phyloP scores from a whole-genome alignment of 2,113 vertebrate genomes.

The Hemiscyllium ocellatum region DNA sequence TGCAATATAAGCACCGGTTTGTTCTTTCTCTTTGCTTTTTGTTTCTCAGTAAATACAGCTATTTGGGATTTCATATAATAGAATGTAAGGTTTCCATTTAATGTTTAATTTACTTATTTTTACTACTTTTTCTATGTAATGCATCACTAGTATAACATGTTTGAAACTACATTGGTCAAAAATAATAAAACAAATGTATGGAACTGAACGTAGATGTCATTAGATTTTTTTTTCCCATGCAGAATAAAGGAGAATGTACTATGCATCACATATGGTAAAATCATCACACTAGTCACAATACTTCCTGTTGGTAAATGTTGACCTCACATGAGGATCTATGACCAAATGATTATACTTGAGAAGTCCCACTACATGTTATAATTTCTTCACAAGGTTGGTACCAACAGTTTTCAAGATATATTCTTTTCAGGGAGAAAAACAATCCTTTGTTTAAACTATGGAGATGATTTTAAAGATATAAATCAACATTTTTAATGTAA shows the following conservation, averaged over 20 bases:
- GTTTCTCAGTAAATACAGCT: background rate
- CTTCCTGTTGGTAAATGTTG: background rate
- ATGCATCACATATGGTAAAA: background rate
- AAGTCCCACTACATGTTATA: background rate
- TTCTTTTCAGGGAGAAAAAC: background rate
- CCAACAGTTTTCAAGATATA: background rate
- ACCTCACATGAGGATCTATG: background rate
- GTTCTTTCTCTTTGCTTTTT: background rate
- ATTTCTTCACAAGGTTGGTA: background rate
- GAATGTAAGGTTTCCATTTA: background rate
- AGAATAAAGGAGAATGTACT: background rate
- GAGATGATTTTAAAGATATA: background rate
- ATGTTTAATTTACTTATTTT: background rate
- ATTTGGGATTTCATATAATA: background rate
- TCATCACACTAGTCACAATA: background rate
- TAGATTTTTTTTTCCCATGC: background rate
- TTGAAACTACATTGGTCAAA: background rate
- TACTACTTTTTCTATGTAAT: background rate
- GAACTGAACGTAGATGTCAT: background rate
- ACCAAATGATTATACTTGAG: background rate
- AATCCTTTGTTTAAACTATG: background rate
- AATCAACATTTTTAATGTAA: background rate
- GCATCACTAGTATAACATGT: background rate
- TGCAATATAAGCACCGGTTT: background rate
- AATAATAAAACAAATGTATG: background rate